phyloP scores from a whole-genome alignment of 2,888 invertebrate genomes.

The Nineta flava region DNA sequence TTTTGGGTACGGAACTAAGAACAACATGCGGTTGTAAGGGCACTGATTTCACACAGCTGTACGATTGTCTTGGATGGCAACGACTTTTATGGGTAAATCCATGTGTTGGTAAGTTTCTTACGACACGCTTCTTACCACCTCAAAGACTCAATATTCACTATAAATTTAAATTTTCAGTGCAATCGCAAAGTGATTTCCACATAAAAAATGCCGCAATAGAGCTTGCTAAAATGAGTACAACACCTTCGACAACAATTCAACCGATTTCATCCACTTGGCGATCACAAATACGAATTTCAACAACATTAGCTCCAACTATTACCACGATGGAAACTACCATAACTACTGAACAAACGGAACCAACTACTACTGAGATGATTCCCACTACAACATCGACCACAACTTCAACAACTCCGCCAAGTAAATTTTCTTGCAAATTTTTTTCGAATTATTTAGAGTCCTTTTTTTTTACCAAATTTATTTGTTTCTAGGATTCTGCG shows the following conservation, averaged over 20 bases:
- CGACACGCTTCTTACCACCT: background rate
- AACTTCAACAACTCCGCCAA: conserved; percentile 36
- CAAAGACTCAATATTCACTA: too few relatives aligned
- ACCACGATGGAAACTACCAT: conserved; percentile 15
- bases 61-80: conserved; percentile 84
- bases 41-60: conserved; percentile 67
- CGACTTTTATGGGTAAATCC: conserved; percentile 81
- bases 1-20: conserved; percentile 75
- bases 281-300: conserved; percentile 14
- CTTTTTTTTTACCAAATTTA: background rate
- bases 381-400: conserved; percentile 33
- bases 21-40: conserved; percentile 80
- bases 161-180: conserved; percentile 40
- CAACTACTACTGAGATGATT: conserved; percentile 26
- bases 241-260: conserved; percentile 28
- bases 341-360: conserved; percentile 25
- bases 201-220: conserved; percentile 37
- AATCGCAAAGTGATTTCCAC: conserved; percentile 80
- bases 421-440: conserved; percentile 25
- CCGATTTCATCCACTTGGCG: conserved; percentile 16
- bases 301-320: conserved; percentile 10
- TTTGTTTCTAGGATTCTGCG: conserved; percentile 51
- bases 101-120: conserved; percentile 62
- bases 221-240: conserved; percentile 31
- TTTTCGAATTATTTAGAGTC: background rate